Evolutionary conservation across 2,797 vertebrate species (phyloP).

Genomic region (Ceryle rudis): DNA sequence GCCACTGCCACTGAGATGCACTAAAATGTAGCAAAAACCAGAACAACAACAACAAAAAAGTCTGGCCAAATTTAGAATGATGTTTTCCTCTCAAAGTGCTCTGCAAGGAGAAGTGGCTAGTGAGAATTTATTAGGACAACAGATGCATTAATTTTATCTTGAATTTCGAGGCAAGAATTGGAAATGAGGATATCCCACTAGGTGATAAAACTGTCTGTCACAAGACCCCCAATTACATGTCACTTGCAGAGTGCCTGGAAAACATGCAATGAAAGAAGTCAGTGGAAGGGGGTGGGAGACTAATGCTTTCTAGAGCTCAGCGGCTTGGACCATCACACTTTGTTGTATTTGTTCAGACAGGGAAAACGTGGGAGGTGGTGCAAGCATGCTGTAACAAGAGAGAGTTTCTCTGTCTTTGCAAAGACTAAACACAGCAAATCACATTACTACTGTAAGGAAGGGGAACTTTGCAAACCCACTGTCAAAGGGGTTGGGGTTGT

Average conservation of each 20-base stretch:
- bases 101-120: slow-evolving; percentile 68
- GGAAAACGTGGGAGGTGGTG: slow-evolving; percentile 64
- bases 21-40: slow-evolving; percentile 45
- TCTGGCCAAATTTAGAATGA: slow-evolving; percentile 67
- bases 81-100: slow-evolving; percentile 64
- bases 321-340: slow-evolving; percentile 48
- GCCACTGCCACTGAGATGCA: slow-evolving; percentile 15
- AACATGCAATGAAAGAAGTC: slow-evolving; percentile 58
- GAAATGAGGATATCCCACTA: slow-evolving; percentile 77
- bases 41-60: background rate
- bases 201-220: slow-evolving; percentile 80
- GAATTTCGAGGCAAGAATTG: slow-evolving; percentile 73
- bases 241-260: slow-evolving; percentile 64
- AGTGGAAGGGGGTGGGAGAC: slow-evolving; percentile 54
- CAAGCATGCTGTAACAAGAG: slow-evolving; percentile 49
- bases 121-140: slow-evolving; percentile 74
- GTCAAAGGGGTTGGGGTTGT: background rate
- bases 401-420: slow-evolving; percentile 41
- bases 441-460: slow-evolving; percentile 21
- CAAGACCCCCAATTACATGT: slow-evolving; percentile 70
- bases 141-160: slow-evolving; percentile 75
- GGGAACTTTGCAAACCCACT: slow-evolving; percentile 4
- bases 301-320: slow-evolving; percentile 42
- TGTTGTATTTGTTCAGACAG: slow-evolving; percentile 53
- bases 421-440: slow-evolving; percentile 50